Conservation (phyloP, 2,888 invertebrate genomes). For the Oscheius sp. region DNA sequence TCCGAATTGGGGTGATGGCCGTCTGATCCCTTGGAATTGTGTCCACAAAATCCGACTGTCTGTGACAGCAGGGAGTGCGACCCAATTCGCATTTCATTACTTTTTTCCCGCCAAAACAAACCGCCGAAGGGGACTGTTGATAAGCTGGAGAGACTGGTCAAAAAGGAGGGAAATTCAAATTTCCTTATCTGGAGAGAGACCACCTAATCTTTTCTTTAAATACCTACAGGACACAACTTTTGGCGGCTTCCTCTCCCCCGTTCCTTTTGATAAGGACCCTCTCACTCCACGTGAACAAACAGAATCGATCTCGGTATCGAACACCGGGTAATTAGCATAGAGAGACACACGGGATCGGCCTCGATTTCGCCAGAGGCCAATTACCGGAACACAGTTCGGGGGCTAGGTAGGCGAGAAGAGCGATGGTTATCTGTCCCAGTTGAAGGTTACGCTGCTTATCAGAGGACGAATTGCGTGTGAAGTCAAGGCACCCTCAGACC, state of each 20-base stretch:
- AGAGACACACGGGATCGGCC: constrained; percentile 27
- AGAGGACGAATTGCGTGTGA: background rate
- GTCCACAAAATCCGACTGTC: no score
- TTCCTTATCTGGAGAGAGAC: background rate
- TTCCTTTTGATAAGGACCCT: constrained; percentile 8
- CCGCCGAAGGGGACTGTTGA: background rate
- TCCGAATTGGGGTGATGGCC: constrained; percentile 23
- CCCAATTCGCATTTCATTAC: constrained; percentile 20
- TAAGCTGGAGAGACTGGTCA: background rate
- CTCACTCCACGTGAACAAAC: constrained; percentile 10
- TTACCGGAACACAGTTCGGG: constrained; percentile 10
- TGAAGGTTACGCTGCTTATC: background rate
- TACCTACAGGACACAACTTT: background rate
- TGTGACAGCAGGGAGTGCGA: background rate
- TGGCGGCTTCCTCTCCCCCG: background rate
- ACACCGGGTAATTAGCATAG: constrained; percentile 34
- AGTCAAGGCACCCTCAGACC: background rate
- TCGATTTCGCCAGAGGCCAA: constrained; percentile 27
- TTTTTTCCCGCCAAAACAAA: constrained; percentile 5
- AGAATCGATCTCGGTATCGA: constrained; percentile 24
- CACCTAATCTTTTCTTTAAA: background rate
- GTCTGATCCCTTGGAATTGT: constrained; percentile 1
- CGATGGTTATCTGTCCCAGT: background rate
- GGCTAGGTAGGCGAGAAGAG: constrained; percentile 8
- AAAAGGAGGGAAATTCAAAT: background rate